Evolutionary conservation across 2,888 invertebrate genomes (phyloP).

Genomic region (Volucella inflata): DNA sequence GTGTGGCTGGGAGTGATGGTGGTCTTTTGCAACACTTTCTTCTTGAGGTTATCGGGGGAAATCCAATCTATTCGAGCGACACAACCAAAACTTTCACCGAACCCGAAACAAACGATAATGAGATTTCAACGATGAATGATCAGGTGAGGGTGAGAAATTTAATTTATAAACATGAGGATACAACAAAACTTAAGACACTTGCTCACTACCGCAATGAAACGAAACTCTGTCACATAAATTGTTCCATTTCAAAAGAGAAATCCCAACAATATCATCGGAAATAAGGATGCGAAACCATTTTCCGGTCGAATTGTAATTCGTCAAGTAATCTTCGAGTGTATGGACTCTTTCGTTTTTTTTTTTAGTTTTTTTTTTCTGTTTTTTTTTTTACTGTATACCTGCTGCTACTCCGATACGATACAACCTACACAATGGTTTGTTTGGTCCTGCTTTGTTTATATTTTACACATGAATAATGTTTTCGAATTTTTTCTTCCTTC

Average conservation of each 20-base stretch:
- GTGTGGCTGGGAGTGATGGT: conserved; percentile 91
- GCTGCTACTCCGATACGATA: not conserved
- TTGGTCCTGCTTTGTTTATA: conserved; percentile 64
- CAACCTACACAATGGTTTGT: conserved; percentile 18
- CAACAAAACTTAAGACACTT: conserved; percentile 58
- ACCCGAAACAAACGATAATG: conserved; percentile 84
- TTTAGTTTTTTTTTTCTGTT: conserved; percentile 6
- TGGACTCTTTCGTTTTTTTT: conserved; percentile 48
- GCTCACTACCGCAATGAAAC: conserved; percentile 59
- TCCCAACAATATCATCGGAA: conserved; percentile 70
- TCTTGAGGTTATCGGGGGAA: conserved; percentile 89
- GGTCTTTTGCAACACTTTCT: conserved; percentile 92
- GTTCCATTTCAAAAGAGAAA: conserved; percentile 75
- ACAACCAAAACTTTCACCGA: conserved; percentile 82
- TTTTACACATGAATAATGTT: conserved; percentile 67
- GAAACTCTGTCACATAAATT: conserved; percentile 74
- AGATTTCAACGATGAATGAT: conserved; percentile 87
- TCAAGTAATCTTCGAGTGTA: conserved; percentile 73
- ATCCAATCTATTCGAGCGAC: conserved; percentile 85
- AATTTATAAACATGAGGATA: conserved; percentile 75
- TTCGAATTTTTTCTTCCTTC: conserved; percentile 57
- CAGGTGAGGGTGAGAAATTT: conserved; percentile 84
- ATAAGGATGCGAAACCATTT: conserved; percentile 75
- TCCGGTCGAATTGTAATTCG: conserved; percentile 75
- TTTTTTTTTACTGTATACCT: conserved; percentile 5